Evolutionary conservation across 2,888 invertebrate species (phyloP).

Genomic region (Platycheirus albimanus): DNA sequence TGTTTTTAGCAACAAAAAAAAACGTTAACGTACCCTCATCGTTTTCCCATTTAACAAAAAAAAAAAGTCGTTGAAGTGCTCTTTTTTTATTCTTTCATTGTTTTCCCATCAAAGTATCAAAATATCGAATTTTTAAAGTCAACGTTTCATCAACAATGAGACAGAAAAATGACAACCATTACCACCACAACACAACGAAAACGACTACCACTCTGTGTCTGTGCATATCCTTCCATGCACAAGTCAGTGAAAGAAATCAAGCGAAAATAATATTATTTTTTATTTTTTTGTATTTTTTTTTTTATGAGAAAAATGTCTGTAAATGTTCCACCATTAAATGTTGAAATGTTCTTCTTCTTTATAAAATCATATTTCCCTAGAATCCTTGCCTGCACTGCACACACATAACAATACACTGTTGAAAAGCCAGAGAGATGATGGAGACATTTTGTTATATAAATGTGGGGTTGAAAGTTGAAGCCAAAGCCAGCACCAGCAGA

Average conservation of each 20-base stretch:
- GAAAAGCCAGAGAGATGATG: background rate
- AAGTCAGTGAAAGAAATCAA: conserved; percentile 28
- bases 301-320: conserved; percentile 30
- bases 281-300: background rate
- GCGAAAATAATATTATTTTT: conserved; percentile 23
- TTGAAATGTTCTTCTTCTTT: conserved; percentile 14
- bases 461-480: background rate
- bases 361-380: conserved; percentile 31
- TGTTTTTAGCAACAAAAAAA: too few relatives aligned
- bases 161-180: conserved; percentile 37
- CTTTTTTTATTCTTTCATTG: conserved; percentile 9
- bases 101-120: conserved; percentile 19
- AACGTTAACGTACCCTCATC: background rate
- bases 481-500: background rate
- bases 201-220: background rate
- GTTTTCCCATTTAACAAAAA: background rate
- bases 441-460: background rate
- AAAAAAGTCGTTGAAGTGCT: background rate
- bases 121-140: conserved; percentile 31
- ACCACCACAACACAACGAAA: background rate
- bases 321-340: conserved; percentile 32
- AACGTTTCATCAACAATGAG: conserved; percentile 24
- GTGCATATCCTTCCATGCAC: background rate
- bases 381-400: too few relatives aligned
- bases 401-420: conserved; percentile 2